Percentiles rank a stretch among this genome's conserved stretches.
These are phyloP conservation scores for Tinea semifulvella DNA, from an alignment of 2,888 invertebrate species.

Conservation along the genomic window DNA sequence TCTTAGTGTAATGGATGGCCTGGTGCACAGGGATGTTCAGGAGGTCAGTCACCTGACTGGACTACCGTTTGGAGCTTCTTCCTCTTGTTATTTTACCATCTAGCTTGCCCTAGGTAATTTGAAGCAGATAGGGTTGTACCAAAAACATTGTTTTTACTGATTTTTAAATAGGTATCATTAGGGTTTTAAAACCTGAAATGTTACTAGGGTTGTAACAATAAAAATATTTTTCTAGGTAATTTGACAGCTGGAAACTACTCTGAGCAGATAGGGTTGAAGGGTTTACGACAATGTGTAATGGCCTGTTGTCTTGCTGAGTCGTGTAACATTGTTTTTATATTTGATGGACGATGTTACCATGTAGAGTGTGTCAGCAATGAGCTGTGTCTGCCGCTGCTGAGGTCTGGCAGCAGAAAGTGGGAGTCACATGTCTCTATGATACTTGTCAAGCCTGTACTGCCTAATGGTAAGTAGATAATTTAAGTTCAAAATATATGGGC, in stretches of 20 bases:
- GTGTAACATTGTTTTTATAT: constrained; percentile 84
- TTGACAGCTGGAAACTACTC: constrained; percentile 69
- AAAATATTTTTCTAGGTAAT: constrained; percentile 40
- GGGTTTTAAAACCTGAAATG: too few species aligned
- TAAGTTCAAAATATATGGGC: too few species aligned
- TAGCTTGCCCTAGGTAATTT: too few species aligned
- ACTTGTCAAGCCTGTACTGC: constrained; percentile 74
- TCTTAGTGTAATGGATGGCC: too few species aligned
- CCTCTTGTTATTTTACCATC: too few species aligned
- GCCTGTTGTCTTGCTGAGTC: constrained; percentile 71
- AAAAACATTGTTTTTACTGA: too few species aligned
- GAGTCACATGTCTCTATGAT: constrained; percentile 77
- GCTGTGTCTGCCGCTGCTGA: constrained; percentile 73
- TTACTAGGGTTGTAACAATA: not conserved
- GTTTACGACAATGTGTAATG: constrained; percentile 71
- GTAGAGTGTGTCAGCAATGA: constrained; percentile 77
- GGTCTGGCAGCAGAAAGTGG: constrained; percentile 56
- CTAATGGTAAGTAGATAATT: constrained; percentile 62
- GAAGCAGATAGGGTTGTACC: too few species aligned
- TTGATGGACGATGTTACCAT: constrained; percentile 79
- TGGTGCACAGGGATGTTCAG: too few species aligned
- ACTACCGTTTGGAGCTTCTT: too few species aligned
- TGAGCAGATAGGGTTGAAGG: constrained; percentile 57
- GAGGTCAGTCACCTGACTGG: too few species aligned
- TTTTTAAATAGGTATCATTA: too few species aligned